These are phyloP conservation scores for Ranitomeya variabilis DNA, from an alignment of 2,113 vertebrate species.

Conservation along the genomic window DNA sequence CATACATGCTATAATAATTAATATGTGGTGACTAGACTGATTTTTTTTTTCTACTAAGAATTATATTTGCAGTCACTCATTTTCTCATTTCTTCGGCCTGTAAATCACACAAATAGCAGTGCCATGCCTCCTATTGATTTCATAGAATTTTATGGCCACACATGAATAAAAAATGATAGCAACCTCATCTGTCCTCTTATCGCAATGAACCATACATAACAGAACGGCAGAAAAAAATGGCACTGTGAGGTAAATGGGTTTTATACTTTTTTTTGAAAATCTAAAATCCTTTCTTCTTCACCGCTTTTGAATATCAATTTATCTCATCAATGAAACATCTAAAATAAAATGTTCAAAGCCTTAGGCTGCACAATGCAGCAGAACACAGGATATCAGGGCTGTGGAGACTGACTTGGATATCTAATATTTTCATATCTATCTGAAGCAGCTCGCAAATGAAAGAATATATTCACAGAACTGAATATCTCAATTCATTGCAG, in stretches of 20 bases:
- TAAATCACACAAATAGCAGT: slow-evolving; percentile 32
- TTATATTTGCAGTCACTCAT: slow-evolving; percentile 7
- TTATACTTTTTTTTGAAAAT: background rate
- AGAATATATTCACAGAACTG: slow-evolving; percentile 25
- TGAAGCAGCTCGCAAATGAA: slow-evolving; percentile 22
- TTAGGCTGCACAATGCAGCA: background rate
- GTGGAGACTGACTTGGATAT: background rate
- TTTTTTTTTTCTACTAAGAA: background rate
- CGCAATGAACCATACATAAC: slow-evolving; percentile 29
- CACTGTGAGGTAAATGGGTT: background rate
- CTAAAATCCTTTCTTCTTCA: slow-evolving; percentile 18
- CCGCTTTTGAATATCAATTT: slow-evolving; percentile 35
- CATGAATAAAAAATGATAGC: slow-evolving; percentile 37
- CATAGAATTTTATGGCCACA: slow-evolving; percentile 16
- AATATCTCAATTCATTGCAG: slow-evolving; percentile 32
- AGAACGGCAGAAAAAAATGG: background rate
- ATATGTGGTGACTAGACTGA: background rate
- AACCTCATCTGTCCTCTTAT: slow-evolving; percentile 23
- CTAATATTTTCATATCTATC: slow-evolving; percentile 29
- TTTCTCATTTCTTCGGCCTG: background rate
- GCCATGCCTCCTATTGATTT: slow-evolving; percentile 51
- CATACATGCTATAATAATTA: background rate
- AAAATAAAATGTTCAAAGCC: slow-evolving; percentile 47
- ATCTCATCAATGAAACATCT: slow-evolving; percentile 36
- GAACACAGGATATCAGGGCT: background rate